Evolutionary conservation across 2,888 invertebrate genomes (phyloP).

Genomic region (Zonitis immaculata): DNA sequence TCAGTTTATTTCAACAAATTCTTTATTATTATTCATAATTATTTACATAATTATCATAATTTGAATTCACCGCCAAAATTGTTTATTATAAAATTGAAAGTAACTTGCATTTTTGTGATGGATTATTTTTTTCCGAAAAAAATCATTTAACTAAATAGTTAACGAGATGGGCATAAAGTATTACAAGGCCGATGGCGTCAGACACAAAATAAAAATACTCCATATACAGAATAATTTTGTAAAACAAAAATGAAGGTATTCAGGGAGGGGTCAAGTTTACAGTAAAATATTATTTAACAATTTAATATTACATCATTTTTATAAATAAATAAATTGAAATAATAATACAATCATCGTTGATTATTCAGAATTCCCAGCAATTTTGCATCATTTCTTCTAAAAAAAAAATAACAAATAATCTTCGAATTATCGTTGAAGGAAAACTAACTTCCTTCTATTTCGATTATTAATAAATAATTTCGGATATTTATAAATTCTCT

Average conservation of each 20-base stretch:
- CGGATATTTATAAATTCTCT: background rate
- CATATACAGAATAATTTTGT: conserved; percentile 14
- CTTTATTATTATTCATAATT: background rate
- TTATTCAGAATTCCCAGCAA: background rate
- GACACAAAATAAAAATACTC: conserved; percentile 16
- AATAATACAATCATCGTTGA: background rate
- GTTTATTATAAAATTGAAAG: background rate
- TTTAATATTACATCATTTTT: background rate
- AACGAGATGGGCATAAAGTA: conserved; percentile 22
- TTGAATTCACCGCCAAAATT: background rate
- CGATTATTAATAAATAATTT: too few species aligned
- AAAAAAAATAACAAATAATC: background rate
- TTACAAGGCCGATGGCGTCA: conserved; percentile 30
- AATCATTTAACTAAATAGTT: background rate
- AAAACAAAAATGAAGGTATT: conserved; percentile 1
- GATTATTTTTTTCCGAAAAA: background rate
- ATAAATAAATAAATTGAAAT: background rate
- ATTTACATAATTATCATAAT: conserved; percentile 6
- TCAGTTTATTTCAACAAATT: background rate
- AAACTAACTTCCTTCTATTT: background rate
- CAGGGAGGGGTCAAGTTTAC: background rate
- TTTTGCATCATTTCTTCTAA: background rate
- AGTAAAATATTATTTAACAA: background rate
- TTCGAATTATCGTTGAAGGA: background rate
- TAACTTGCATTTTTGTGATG: background rate